Evolutionary conservation across 30 jellyfish, hydroid and myxozoan genomes (phyloP).

Genomic region (Rhopilema esculentum): DNA sequence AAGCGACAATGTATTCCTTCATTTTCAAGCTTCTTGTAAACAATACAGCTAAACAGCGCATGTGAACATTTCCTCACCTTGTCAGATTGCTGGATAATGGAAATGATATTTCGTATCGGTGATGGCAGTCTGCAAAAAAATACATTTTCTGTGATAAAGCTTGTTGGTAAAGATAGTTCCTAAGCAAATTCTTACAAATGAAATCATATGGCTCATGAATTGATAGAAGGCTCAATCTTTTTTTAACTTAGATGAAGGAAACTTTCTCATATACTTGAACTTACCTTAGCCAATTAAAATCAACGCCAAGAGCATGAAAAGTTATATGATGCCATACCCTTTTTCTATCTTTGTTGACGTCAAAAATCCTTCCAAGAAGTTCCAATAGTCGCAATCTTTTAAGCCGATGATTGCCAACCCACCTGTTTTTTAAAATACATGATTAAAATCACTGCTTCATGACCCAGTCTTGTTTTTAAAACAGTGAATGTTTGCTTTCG

Average conservation of each 20-base stretch:
- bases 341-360: constrained; percentile 74
- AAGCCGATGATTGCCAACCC: constrained; percentile 87
- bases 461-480: neutral
- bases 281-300: no score
- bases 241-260: no score
- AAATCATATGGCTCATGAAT: no score
- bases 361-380: constrained; percentile 77
- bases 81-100: constrained; percentile 79
- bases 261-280: no score
- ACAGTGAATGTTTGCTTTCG: no score
- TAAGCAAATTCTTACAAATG: no score
- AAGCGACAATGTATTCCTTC: no score
- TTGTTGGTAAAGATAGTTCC: no score
- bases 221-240: no score
- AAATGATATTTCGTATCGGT: constrained; percentile 68
- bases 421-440: constrained; percentile 41
- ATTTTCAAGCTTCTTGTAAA: no score
- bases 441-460: neutral
- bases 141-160: no score
- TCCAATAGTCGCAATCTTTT: constrained; percentile 93
- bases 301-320: neutral
- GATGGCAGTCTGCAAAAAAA: constrained; percentile 76
- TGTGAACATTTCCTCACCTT: constrained; percentile 78
- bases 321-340: constrained; percentile 45
- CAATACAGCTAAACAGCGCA: no score